Evolutionary conservation across 2,888 invertebrate species (phyloP).

Genomic region (Amblyjoppa fuscipennis): DNA sequence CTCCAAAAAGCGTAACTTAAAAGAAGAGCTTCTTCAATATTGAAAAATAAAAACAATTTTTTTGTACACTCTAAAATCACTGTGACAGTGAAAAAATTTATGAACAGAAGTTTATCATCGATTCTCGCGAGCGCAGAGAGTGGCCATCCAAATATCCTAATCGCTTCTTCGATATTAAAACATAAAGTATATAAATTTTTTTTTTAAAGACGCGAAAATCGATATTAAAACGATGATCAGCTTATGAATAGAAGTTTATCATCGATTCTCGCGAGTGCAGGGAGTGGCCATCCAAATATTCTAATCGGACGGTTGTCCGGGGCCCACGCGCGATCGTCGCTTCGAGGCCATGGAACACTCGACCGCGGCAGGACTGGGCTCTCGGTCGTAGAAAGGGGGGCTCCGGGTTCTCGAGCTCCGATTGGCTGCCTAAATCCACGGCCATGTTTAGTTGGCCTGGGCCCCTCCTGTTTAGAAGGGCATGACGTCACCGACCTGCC

Average conservation of each 20-base stretch:
- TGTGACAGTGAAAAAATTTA: background rate
- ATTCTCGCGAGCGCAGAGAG: slow-evolving; percentile 42
- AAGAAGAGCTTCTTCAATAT: background rate
- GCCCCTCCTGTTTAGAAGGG: slow-evolving; percentile 85
- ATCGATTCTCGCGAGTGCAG: slow-evolving; percentile 24
- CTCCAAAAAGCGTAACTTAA: background rate
- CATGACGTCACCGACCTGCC: slow-evolving; percentile 81
- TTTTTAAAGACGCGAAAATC: background rate
- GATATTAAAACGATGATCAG: background rate
- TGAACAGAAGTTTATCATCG: slow-evolving; percentile 3
- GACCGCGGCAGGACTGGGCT: slow-evolving; percentile 40
- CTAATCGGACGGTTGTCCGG: slow-evolving; percentile 54
- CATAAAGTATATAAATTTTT: background rate
- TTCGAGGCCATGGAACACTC: slow-evolving; percentile 64
- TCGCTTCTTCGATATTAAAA: slow-evolving; percentile 9
- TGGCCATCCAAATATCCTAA: slow-evolving; percentile 70
- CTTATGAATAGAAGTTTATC: background rate
- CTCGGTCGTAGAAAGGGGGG: slow-evolving; percentile 64
- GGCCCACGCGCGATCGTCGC: slow-evolving; percentile 65
- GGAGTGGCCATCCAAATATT: slow-evolving; percentile 69
- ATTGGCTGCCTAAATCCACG: slow-evolving; percentile 84
- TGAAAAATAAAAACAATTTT: background rate
- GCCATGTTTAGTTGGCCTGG: slow-evolving; percentile 83
- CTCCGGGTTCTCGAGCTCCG: slow-evolving; percentile 52
- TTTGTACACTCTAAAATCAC: background rate